Base-by-base conservation (phyloP, 2,888 invertebrate species). In the Lottia gigantea region DNA sequence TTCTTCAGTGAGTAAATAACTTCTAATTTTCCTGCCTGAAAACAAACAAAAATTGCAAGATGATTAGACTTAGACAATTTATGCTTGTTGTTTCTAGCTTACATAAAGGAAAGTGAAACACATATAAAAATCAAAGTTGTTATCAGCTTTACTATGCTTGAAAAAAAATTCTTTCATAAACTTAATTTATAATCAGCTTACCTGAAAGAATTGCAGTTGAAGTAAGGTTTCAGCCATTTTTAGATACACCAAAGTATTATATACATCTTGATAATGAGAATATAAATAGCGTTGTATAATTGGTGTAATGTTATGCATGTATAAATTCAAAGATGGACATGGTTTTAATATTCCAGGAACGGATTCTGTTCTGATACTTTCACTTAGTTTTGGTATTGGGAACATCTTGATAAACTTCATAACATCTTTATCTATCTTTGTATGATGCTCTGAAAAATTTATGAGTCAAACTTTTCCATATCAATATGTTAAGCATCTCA, bases 221-320 rank as follows among this genome's bases (percentile, higher is more conserved):
- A 71, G 64, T 16, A 87, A 72, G 26, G 73, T 78, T 4, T 72
- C 70, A 7, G 74, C 75, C 11, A 85, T 80, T 23, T 79, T 76
- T 19, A 72, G 71, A 0, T 73, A 61, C 31, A 72, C 74, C 25
- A 71, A 77, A 0, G 71, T 68, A 46, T 77, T 64, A 70, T 86
- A 84, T 0, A 85, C 74, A 3, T 80, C 76, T 0, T 71, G 74
- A 73, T 74, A 79, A 15, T 78, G 74, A 7, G 71, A 74, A 63
- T 74, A 80, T 65, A 87, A 74, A 67, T 74, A 83, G 23, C 71
- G 71, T 76, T 87, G 87, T 45, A 86, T 72, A 45, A 73, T 73
- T n/a, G 85, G 84, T 19, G 84, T 75, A 14, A 82, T 76, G 2
- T 74, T 45, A 55, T 78, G 77, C 68, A 85, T 74, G 72, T 85